phyloP scores from a whole-genome alignment of 2,888 invertebrate species.

The Lepidonotus clava region DNA sequence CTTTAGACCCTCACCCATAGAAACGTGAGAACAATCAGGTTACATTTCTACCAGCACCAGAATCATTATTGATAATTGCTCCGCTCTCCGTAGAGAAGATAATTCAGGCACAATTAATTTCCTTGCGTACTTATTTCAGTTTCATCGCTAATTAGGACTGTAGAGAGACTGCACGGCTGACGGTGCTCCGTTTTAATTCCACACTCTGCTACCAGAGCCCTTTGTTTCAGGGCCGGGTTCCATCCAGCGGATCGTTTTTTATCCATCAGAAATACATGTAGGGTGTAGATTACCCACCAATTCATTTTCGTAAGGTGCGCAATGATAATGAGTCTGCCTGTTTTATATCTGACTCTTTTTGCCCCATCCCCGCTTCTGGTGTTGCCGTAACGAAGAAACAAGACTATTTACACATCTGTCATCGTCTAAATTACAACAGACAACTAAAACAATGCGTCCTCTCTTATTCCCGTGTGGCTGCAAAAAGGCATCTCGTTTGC shows the following conservation, averaged over 20 bases:
- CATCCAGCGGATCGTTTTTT: background rate
- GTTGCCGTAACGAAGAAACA: background rate
- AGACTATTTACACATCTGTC: constrained; percentile 4
- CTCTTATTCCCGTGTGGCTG: background rate
- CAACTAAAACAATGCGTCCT: constrained; percentile 1
- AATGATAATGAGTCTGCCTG: background rate
- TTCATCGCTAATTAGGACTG: constrained; percentile 19
- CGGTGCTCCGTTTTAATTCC: background rate
- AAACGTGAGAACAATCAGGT: background rate
- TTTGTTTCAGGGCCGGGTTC: constrained; percentile 1
- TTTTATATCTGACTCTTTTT: constrained; percentile 4
- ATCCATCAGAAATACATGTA: background rate
- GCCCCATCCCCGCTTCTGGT: background rate
- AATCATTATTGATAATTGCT: background rate
- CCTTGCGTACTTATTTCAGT: background rate
- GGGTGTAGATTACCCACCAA: constrained; percentile 20
- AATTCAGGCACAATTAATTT: constrained; percentile 31
- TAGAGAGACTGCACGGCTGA: constrained; percentile 7
- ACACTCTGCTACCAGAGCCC: background rate
- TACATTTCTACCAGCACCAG: background rate
- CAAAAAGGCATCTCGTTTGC: background rate
- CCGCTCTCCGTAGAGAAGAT: background rate
- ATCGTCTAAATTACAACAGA: background rate
- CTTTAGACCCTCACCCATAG: background rate
- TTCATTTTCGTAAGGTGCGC: constrained; percentile 7